Percentiles rank a stretch among this genome's conserved stretches.
phyloP scores from a whole-genome alignment of 2,888 invertebrate genomes.

The Megastigmus dorsalis region DNA sequence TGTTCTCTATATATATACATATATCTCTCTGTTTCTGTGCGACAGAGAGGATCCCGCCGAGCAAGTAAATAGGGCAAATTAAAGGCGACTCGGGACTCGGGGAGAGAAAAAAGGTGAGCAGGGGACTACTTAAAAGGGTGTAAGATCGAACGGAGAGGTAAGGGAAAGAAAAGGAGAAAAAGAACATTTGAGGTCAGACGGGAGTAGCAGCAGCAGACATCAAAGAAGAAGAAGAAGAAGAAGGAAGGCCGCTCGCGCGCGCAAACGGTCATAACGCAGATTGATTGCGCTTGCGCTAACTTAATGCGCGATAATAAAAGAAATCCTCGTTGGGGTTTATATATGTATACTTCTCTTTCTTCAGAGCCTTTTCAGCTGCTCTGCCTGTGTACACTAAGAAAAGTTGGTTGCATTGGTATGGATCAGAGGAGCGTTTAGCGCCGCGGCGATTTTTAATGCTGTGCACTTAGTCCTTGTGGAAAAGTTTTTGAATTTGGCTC shows the following conservation, averaged over 20 bases:
- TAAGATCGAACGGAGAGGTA: neutral
- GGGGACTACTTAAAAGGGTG: conserved; percentile 6
- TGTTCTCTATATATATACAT: neutral
- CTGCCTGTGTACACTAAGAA: too few relatives aligned
- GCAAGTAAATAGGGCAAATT: conserved; percentile 29
- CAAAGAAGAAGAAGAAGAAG: too few relatives aligned
- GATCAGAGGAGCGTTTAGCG: too few relatives aligned
- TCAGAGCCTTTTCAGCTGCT: conserved; percentile 8
- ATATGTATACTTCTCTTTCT: neutral
- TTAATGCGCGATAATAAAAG: conserved; percentile 16
- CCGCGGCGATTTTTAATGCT: too few relatives aligned
- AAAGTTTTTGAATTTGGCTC: too few relatives aligned
- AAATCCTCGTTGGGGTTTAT: neutral
- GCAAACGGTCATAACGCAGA: conserved; percentile 21
- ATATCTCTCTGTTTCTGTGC: neutral
- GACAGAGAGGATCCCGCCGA: neutral
- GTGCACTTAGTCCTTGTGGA: too few relatives aligned
- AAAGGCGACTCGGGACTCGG: conserved; percentile 1
- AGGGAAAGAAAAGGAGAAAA: neutral
- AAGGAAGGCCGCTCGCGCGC: neutral
- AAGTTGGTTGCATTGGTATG: too few relatives aligned
- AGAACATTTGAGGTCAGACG: conserved; percentile 15
- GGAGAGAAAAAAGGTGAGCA: neutral
- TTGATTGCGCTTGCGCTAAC: conserved; percentile 4
- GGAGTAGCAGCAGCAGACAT: too few relatives aligned